Base-by-base conservation (phyloP, 1,140 invertebrate genomes). In the Cotesia typhae region DNA sequence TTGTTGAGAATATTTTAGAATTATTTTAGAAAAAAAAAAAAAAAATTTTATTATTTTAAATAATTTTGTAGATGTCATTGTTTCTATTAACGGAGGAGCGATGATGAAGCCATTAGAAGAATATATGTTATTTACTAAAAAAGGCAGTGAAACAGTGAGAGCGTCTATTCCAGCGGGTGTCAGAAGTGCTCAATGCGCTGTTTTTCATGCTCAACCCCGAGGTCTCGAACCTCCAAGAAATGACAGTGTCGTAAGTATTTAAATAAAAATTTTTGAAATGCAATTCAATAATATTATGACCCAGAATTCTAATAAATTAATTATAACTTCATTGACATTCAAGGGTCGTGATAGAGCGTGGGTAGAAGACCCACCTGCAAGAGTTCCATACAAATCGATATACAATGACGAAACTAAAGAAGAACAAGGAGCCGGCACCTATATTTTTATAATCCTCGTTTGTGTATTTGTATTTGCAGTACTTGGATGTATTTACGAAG, bases 51-150 rank as follows among this genome's bases (percentile, higher is more conserved):
- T 66, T 6, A 52, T 70, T 69, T 10, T 12, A 14, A 65, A 55
- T 71, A 64, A 82, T 20, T 83, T 95, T 83, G 17, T 83, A 95
- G 94, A 96, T 84, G 92, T 95, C 55, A 92, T 93, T 66, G 90
- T 95, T 73, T 91, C 93, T 83, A 91, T 96, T 68, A 94, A 95
- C 78, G 90, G 91, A 69, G 89, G 92, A 47, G 88, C 90, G 64
- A 83, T 78, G 4, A 95, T 95, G 93, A 94, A 94, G 78, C 94
- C 94, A 4, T 82, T 95, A 55, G 94, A 95, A 83, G 94, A 96
- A 80, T 96, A 96, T 81, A 95, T 96, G 94, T 84, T 94, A 4
- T 95, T 94, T 82, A 94, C 92, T 2, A 93, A 93, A 77, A 92
- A 91, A 41, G 93, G 92, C 60, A 90, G 92, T 63, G 93, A 94